Percentiles rank a stretch among this genome's conserved stretches.
Conservation (phyloP, 1,140 invertebrate species). For the Babylonia areolata region DNA sequence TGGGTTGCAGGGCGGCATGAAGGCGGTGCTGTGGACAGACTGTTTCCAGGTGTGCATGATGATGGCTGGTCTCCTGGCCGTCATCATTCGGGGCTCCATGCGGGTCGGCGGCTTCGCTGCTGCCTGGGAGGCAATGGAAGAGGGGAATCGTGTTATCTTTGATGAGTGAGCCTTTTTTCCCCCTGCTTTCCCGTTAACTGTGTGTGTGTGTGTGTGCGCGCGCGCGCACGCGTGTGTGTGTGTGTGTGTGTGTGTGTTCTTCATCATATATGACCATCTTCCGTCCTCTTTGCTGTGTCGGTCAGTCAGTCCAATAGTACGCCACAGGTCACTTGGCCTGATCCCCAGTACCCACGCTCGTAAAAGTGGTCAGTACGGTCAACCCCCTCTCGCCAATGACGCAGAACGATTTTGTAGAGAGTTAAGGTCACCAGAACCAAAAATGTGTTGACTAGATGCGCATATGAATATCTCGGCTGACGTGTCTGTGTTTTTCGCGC, state of each 20-base stretch:
- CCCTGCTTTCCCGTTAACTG: neutral
- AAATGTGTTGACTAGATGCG: too few relatives aligned
- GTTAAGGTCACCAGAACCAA: too few relatives aligned
- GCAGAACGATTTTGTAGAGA: too few relatives aligned
- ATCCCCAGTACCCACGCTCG: too few relatives aligned
- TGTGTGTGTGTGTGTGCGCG: neutral
- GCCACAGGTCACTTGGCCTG: too few relatives aligned
- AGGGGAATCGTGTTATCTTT: conserved; percentile 85
- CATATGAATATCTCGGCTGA: too few relatives aligned
- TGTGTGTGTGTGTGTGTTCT: neutral
- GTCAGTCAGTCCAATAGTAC: too few relatives aligned
- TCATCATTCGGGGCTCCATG: conserved; percentile 83
- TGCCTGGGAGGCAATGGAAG: conserved; percentile 82
- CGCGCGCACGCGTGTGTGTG: neutral
- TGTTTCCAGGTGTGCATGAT: conserved; percentile 91
- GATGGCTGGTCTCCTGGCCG: conserved; percentile 87
- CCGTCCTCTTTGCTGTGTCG: neutral
- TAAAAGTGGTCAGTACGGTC: too few relatives aligned
- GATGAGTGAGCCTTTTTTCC: conserved; percentile 81
- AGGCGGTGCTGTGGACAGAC: conserved; percentile 93
- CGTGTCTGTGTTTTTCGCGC: too few relatives aligned
- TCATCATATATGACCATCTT: neutral
- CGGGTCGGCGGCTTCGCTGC: conserved; percentile 83
- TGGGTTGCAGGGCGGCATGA: conserved; percentile 89
- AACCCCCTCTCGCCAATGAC: too few relatives aligned